Evolutionary conservation across 2,113 vertebrate species (phyloP).

Genomic region (Pomatorhinus ruficollis): DNA sequence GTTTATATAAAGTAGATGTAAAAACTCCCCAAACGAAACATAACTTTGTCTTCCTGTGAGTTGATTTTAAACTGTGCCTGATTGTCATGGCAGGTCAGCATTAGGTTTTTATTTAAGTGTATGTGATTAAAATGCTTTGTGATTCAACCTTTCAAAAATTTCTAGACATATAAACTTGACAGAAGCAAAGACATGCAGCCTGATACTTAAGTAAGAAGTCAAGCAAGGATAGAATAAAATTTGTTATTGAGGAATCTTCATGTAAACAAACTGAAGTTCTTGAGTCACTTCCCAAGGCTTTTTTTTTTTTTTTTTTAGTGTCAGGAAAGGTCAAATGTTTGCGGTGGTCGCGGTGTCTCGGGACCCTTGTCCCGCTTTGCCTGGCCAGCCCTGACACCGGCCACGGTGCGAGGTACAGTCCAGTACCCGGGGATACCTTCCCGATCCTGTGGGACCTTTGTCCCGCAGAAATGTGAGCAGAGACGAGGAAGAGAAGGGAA

Average conservation of each 20-base stretch:
- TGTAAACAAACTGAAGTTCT: background rate
- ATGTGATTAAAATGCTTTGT: background rate
- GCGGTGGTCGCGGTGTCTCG: too few relatives aligned
- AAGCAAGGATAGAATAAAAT: background rate
- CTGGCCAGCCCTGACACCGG: too few relatives aligned
- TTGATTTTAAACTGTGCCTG: background rate
- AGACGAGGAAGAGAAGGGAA: too few relatives aligned
- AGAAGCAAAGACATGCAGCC: background rate
- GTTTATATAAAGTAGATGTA: background rate
- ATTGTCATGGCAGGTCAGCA: background rate
- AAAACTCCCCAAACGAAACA: slow-evolving; percentile 5
- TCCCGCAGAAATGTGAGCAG: too few relatives aligned
- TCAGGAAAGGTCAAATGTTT: background rate
- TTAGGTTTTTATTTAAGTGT: background rate
- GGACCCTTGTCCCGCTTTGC: too few relatives aligned
- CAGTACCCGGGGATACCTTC: too few relatives aligned
- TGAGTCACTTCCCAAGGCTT: background rate
- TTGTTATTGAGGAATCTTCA: background rate
- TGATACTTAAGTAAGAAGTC: background rate
- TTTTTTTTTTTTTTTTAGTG: background rate
- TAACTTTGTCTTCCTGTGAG: background rate
- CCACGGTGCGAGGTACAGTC: too few relatives aligned
- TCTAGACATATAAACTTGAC: background rate
- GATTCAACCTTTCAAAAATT: background rate
- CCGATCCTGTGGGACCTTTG: too few relatives aligned